Conservation (phyloP, 2,113 vertebrate species). For the Calidris pygmaea region DNA sequence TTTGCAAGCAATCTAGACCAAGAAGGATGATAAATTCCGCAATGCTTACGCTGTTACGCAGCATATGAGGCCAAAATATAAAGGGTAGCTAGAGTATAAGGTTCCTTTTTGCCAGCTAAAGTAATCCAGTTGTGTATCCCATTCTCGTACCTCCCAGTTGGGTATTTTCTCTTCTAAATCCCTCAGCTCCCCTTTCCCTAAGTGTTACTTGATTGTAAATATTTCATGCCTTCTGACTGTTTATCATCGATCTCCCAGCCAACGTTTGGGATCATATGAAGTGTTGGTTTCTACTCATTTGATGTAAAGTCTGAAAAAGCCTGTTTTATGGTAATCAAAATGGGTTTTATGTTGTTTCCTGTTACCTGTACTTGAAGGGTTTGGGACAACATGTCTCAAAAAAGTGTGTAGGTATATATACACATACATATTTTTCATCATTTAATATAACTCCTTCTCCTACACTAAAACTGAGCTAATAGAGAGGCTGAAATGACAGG, state of each 20-base stretch:
- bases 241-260: neutral
- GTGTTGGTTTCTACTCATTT: neutral
- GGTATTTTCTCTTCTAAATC: neutral
- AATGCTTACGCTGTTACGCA: neutral
- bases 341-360: neutral
- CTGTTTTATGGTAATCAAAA: neutral
- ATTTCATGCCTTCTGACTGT: neutral
- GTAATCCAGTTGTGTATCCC: neutral
- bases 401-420: neutral
- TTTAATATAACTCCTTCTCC: neutral
- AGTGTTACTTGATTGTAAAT: neutral
- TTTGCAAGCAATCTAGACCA: neutral
- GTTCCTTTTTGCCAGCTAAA: neutral
- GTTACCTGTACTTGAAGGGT: neutral
- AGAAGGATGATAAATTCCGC: neutral
- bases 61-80: neutral
- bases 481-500: neutral
- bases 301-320: neutral
- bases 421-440: neutral
- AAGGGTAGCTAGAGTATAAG: neutral
- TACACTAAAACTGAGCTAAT: neutral
- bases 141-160: neutral
- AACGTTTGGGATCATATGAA: fast-evolving
- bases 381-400: neutral
- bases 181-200: neutral